Percentiles rank a stretch among this genome's conserved stretches.
Evolutionary conservation across 2,888 invertebrate species (phyloP).

Genomic region (Scaptomyza caliginosa): DNA sequence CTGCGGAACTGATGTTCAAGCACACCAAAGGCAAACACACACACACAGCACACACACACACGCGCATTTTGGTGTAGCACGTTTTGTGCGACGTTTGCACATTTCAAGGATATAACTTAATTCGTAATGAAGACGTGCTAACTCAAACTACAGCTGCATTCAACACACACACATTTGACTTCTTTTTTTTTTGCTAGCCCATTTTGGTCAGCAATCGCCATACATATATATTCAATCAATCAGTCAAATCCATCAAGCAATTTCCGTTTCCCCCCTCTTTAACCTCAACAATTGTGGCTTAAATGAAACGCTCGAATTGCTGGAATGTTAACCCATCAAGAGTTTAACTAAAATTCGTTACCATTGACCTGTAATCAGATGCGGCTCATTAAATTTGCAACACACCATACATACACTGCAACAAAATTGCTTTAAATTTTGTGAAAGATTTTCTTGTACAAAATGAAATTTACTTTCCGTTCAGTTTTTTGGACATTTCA

Average conservation of each 20-base stretch:
- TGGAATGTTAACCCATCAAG: constrained; percentile 30
- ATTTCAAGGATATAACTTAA: constrained; percentile 76
- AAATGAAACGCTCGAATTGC: constrained; percentile 3
- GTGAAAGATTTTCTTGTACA: too few species aligned
- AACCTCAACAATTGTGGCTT: constrained; percentile 9
- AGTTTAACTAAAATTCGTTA: background rate
- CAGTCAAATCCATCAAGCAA: constrained; percentile 73
- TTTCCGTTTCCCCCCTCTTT: constrained; percentile 47
- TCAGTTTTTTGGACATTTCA: background rate
- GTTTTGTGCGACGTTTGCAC: constrained; percentile 72
- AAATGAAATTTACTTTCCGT: too few species aligned
- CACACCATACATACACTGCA: constrained; percentile 20
- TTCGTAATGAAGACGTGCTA: constrained; percentile 76
- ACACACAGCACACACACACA: constrained; percentile 27
- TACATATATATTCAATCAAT: constrained; percentile 65
- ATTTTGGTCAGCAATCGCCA: background rate
- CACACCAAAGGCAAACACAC: constrained; percentile 29
- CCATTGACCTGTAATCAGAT: constrained; percentile 32
- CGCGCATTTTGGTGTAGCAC: constrained; percentile 45
- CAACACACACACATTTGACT: background rate
- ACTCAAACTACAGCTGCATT: constrained; percentile 45
- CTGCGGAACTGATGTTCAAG: constrained; percentile 66
- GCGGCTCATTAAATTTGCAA: constrained; percentile 37
- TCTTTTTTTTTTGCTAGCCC: background rate
- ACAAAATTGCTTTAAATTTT: constrained; percentile 3